Base-by-base conservation (phyloP, 2,797 vertebrate species). In the Notamacropus eugenii region DNA sequence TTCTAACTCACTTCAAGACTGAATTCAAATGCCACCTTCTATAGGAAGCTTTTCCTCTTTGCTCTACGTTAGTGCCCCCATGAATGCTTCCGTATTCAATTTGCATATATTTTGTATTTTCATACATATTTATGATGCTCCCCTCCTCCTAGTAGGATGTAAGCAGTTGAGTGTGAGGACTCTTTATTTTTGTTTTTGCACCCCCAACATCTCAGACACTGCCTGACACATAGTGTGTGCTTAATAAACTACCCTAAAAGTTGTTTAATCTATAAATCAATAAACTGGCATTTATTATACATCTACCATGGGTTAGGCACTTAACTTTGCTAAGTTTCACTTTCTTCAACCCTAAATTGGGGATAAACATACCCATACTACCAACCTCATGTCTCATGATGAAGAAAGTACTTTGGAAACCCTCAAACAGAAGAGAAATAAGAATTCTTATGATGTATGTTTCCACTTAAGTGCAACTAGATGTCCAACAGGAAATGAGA, bases 401-500 rank as follows among this genome's bases (percentile, higher is more conserved):
- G 40, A 87, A 87, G 24, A 27, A 27, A 10, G 22, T 1, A 5
- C 40, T 87, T 87, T 50, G 40, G 74, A 50, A 87, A 87, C 40
- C 40, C 40, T 87, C 74, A 87, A 87, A 40, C 40, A 19, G 9
- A 19, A 87, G 24, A 46, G 40, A 50, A 50, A 87, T 9, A 34
- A 46, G 67, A 22, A 10, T 50, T 82, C 74, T 82, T 46, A 50
- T 46, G 40, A 50, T 87, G 74, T 82, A n/a, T 87, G 40, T 87
- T 87, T 87, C 74, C 24, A 50, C 24, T 87, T 87, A 87, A 87
- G 74, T 40, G 27, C 40, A 28, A 40, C 9, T 24, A 87, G 74
- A 87, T 50, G 40, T 87, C 40, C 46, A 87, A 87, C 74, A 87
- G 74, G 74, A 87, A 87, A 87, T 87, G 74, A 87, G 74, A 94